Conservation (phyloP, 2,113 vertebrate genomes). For the Hiodon alosoides region DNA sequence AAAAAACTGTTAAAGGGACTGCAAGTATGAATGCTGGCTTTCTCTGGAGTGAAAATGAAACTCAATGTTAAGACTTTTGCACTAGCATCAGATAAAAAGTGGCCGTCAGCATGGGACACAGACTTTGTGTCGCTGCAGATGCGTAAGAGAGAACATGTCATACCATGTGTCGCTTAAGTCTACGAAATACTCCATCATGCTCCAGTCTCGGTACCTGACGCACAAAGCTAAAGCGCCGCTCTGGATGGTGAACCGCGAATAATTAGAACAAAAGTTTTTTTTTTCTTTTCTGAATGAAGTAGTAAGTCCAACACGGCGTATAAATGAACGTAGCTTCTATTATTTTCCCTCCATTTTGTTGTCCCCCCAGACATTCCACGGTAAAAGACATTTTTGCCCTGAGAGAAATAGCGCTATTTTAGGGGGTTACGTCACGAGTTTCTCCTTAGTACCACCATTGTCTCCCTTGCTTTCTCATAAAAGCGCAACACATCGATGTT, state of each 20-base stretch:
- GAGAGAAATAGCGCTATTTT: conserved; percentile 61
- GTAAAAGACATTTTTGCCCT: conserved; percentile 60
- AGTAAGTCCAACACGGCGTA: conserved; percentile 17
- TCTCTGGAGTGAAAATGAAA: too few relatives aligned
- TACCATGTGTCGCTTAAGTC: too few relatives aligned
- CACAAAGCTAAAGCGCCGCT: too few relatives aligned
- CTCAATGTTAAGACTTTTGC: too few relatives aligned
- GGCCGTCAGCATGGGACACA: too few relatives aligned
- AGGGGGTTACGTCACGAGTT: conserved; percentile 55
- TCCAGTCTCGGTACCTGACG: too few relatives aligned
- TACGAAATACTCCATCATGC: too few relatives aligned
- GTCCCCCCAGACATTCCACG: conserved; percentile 56
- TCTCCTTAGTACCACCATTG: conserved; percentile 53
- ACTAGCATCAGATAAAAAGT: too few relatives aligned
- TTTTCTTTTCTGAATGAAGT: conserved; percentile 31
- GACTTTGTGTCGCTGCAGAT: too few relatives aligned
- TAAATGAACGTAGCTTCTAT: background rate
- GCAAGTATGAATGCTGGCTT: too few relatives aligned
- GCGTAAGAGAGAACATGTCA: too few relatives aligned
- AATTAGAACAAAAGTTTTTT: conserved; percentile 2
- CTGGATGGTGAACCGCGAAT: background rate
- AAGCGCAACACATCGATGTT: conserved; percentile 36
- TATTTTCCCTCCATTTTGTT: conserved; percentile 22
- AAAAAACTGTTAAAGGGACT: too few relatives aligned
- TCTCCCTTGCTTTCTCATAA: conserved; percentile 30